Percentiles rank a stretch among this genome's conserved stretches.
phyloP scores from a whole-genome alignment of 2,797 vertebrate species.

The Oreortyx pictus region DNA sequence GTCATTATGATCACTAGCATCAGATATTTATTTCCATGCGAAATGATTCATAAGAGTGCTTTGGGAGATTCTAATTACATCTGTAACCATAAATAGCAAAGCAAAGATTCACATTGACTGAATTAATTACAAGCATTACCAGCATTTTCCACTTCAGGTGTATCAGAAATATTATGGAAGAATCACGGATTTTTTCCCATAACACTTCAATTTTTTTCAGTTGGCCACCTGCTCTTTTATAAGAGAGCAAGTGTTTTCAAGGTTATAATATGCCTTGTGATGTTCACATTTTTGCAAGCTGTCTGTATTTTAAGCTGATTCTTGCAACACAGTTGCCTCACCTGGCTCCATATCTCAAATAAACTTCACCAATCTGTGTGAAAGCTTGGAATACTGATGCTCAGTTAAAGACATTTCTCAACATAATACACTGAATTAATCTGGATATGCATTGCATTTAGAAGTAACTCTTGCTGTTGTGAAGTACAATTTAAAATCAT shows the following conservation, averaged over 20 bases:
- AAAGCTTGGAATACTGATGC: neutral
- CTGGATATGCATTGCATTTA: neutral
- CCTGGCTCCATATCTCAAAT: neutral
- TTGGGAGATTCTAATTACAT: neutral
- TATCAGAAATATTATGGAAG: neutral
- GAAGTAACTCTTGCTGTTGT: neutral
- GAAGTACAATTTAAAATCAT: neutral
- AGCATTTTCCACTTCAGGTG: neutral
- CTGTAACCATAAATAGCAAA: neutral
- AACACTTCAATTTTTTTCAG: neutral
- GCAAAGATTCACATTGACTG: neutral
- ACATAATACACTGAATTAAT: neutral
- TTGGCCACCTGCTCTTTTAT: neutral
- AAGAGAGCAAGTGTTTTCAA: constrained; percentile 14
- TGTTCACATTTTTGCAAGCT: neutral
- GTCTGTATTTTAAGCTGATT: neutral
- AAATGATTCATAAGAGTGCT: neutral
- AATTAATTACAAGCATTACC: neutral
- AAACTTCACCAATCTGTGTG: neutral
- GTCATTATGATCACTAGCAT: neutral
- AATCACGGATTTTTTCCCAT: neutral
- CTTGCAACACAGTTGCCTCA: neutral
- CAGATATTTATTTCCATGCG: neutral
- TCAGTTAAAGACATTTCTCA: neutral
- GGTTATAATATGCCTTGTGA: neutral